phyloP scores from a whole-genome alignment of 1,140 invertebrate species.

The Chlorops oryzae region DNA sequence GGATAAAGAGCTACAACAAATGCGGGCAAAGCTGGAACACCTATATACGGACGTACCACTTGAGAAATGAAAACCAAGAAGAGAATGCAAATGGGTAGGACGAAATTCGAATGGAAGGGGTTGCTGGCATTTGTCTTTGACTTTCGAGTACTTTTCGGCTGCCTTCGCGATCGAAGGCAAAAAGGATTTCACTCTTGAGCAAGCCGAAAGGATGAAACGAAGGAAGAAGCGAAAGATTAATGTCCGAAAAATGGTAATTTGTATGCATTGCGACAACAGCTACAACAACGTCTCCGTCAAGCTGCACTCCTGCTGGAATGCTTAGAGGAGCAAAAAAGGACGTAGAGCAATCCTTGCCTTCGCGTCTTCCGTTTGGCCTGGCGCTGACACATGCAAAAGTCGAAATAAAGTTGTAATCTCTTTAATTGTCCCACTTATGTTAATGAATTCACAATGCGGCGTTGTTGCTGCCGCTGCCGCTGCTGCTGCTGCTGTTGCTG shows the following conservation, averaged over 20 bases:
- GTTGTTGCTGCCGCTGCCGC: slow-evolving; percentile 7
- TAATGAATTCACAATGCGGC: slow-evolving; percentile 15
- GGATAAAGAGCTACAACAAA: no score
- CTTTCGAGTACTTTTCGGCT: background rate
- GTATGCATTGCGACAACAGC: slow-evolving; percentile 9
- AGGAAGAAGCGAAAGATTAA: slow-evolving; percentile 30
- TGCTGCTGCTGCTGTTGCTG: background rate
- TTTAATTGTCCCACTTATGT: slow-evolving; percentile 35
- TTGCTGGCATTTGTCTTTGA: background rate
- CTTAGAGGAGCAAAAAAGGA: no score
- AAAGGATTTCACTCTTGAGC: no score
- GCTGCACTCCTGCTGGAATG: slow-evolving; percentile 14
- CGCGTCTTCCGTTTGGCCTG: no score
- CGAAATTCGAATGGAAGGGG: background rate
- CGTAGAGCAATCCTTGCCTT: no score
- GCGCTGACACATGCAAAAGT: no score
- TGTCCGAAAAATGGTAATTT: slow-evolving; percentile 37
- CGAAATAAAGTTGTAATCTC: slow-evolving; percentile 45
- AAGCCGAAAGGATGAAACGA: background rate
- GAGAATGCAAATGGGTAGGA: background rate
- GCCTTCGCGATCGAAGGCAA: no score
- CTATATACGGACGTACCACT: slow-evolving; percentile 17
- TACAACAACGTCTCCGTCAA: background rate
- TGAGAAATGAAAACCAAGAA: background rate
- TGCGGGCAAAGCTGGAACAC: no score